Percentiles rank a stretch among this genome's conserved stretches.
phyloP scores from a whole-genome alignment of 2,113 vertebrate genomes.

The Sylvilagus bachmani region DNA sequence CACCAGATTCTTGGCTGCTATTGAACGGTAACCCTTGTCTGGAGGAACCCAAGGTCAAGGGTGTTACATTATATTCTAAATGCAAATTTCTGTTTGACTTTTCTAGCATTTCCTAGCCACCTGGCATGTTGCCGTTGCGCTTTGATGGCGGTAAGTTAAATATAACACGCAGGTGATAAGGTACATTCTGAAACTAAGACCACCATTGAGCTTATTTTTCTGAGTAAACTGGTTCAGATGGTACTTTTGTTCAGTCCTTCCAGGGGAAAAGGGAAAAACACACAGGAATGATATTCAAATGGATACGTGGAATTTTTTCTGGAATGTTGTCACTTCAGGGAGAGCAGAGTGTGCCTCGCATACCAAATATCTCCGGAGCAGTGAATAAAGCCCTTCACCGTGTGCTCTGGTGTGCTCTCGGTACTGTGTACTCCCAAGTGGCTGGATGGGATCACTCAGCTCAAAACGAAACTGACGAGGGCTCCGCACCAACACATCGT shows the following conservation, averaged over 20 bases:
- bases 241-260: slow-evolving; percentile 31
- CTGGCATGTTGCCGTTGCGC: not conserved
- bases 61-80: slow-evolving; percentile 1
- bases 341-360: not conserved
- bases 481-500: not conserved
- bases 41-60: not conserved
- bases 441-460: slow-evolving; percentile 46
- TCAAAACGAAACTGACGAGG: not conserved
- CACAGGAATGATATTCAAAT: not conserved
- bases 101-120: slow-evolving; percentile 12
- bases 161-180: not conserved
- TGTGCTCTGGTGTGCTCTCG: not conserved
- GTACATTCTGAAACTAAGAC: not conserved
- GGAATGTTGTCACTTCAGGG: not conserved
- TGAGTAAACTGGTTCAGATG: slow-evolving; percentile 13
- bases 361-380: not conserved
- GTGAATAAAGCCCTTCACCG: not conserved
- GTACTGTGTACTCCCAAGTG: not conserved
- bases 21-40: not conserved
- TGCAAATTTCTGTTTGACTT: slow-evolving; percentile 25
- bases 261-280: not conserved
- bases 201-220: not conserved
- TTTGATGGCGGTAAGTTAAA: slow-evolving; percentile 8
- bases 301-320: not conserved
- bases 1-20: not conserved